Base-by-base conservation (phyloP, 1,140 invertebrate genomes). In the Cyphomyrmex costatus region DNA sequence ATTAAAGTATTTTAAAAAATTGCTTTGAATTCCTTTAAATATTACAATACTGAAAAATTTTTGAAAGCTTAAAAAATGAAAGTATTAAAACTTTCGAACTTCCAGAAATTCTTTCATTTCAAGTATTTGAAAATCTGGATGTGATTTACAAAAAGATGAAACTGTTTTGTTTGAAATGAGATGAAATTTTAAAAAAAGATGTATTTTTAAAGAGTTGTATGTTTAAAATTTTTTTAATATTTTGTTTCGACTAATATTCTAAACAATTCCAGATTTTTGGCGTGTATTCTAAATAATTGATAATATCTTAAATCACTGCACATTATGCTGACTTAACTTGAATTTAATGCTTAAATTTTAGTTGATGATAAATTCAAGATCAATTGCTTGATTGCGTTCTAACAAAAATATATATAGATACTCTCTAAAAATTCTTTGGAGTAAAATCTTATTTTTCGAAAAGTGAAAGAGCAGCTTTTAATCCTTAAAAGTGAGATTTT, bases 331-430 rank as follows among this genome's bases (percentile, higher is more conserved):
- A 60, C 1, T 42, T 42, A 10, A 1, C 1, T 79, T 65, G 16
- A n/a, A 68, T 16, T 60, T 60, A 73, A 42, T 12, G 10, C 36
- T 42, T 42, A 42, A 42, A 42, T 42, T 42, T 42, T 42, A 42
- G 1, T 61, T 21, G 6, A 83, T 10, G 19, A 30, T 87, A 63
- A 33, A 77, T 61, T 74, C 24, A 66, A 87, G 56, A 66, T 74
- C 30, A 53, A 42, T n/a, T 24, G 4, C 7, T 78, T 53, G 14
- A 14, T 56, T n/a, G 36, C 8, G n/a, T 80, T 56, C 30, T 80
- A 58, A 56, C 16, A 4, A 80, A 14, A 58, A 30, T 87, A 12
- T 76, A 12, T 76, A 30, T 1, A n/a, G n/a, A 42, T 42, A 42
- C 36, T 42, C 36, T 42, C 8, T 42, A 42, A 42, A 42, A 42